Conservation (phyloP, 23 tunicate genomes). For the Trididemnum miniatum region DNA sequence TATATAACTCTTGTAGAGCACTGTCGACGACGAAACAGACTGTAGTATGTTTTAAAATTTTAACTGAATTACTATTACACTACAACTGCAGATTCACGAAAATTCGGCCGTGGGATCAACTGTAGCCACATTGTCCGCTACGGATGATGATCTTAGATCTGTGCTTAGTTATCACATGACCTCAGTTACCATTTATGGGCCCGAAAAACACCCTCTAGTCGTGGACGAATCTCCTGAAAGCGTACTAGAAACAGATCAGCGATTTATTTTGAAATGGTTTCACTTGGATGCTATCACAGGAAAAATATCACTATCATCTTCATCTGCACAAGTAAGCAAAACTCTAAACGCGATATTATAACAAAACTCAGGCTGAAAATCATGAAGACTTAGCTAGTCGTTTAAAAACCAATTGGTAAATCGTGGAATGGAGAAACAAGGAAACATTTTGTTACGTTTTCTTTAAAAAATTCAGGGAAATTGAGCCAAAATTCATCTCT, state of each 20-base stretch:
- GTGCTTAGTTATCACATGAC: slow-evolving; percentile 35
- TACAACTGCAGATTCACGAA: slow-evolving; percentile 66
- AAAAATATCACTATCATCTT: slow-evolving; percentile 23
- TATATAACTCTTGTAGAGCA: too few species aligned
- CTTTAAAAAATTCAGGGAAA: too few species aligned
- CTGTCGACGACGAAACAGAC: too few species aligned
- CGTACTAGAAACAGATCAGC: slow-evolving; percentile 24
- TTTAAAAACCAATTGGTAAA: too few species aligned
- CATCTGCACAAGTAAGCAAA: neutral
- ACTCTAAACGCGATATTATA: neutral
- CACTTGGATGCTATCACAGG: slow-evolving; percentile 60
- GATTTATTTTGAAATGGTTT: slow-evolving; percentile 63
- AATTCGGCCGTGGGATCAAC: slow-evolving; percentile 42
- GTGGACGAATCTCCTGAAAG: slow-evolving; percentile 26
- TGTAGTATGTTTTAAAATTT: too few species aligned
- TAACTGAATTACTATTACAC: too few species aligned
- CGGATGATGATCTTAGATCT: slow-evolving; percentile 64
- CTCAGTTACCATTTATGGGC: slow-evolving; percentile 44
- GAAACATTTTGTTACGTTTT: too few species aligned
- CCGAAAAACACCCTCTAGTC: slow-evolving; percentile 48
- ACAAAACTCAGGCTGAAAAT: too few species aligned
- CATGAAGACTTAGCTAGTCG: too few species aligned
- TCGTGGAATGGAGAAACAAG: too few species aligned
- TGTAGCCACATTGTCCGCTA: slow-evolving; percentile 50
- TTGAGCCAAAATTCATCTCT: too few species aligned